Percentiles rank a stretch among this genome's conserved stretches.
Evolutionary conservation across 2,113 vertebrate genomes (phyloP).

Genomic region (Sinocyclocheilus rhinocerous): DNA sequence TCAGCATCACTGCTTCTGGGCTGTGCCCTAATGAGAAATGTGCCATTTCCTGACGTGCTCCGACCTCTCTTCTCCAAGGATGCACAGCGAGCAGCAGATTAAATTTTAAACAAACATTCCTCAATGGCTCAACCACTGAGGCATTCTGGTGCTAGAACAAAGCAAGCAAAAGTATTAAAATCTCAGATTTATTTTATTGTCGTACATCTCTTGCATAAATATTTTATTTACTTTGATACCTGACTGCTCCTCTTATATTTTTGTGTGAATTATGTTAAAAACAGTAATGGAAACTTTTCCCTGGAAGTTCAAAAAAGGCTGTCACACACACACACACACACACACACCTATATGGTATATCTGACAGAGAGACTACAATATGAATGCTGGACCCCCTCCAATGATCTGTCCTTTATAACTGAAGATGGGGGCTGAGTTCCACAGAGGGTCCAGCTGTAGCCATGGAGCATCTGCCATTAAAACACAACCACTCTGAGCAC

Average conservation of each 20-base stretch:
- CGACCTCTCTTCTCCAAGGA: conserved; percentile 61
- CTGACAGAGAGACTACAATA: not conserved
- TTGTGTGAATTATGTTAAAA: not conserved
- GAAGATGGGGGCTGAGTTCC: not conserved
- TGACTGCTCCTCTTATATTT: not conserved
- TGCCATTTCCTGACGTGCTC: conserved; percentile 65
- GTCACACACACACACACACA: not conserved
- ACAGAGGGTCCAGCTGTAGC: conserved; percentile 8
- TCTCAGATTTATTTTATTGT: not conserved
- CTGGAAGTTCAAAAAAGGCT: not conserved
- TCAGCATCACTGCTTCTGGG: conserved; percentile 57
- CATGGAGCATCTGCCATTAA: conserved; percentile 21
- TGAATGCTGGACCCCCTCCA: not conserved
- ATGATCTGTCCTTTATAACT: not conserved
- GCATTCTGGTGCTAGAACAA: not conserved
- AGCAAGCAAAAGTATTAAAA: not conserved
- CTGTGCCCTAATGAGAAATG: conserved; percentile 64
- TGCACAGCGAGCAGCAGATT: conserved; percentile 54
- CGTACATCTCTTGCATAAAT: not conserved
- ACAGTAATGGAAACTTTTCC: not conserved
- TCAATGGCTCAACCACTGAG: conserved; percentile 46
- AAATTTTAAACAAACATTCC: conserved; percentile 66
- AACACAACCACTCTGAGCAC: conserved; percentile 1
- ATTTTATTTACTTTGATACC: not conserved
- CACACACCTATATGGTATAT: not conserved